phyloP scores from a whole-genome alignment of 2,888 invertebrate genomes.

The Phasia obesa region DNA sequence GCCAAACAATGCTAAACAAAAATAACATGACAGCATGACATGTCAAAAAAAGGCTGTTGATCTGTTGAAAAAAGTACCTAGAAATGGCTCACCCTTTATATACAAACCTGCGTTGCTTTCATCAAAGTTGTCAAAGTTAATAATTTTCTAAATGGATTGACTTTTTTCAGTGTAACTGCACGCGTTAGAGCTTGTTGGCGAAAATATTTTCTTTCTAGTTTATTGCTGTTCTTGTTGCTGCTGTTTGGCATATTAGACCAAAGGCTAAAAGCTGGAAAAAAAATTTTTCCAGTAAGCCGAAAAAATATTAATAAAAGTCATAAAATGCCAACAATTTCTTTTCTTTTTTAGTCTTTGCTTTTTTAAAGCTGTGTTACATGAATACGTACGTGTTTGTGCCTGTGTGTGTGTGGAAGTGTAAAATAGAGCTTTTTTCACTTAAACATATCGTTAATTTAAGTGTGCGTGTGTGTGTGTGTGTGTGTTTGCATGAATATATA shows the following conservation, averaged over 20 bases:
- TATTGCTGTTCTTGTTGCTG: constrained; percentile 7
- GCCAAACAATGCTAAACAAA: too few species aligned
- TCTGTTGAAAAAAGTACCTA: too few species aligned
- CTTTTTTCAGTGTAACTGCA: background rate
- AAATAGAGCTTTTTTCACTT: too few species aligned
- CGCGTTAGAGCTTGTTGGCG: background rate
- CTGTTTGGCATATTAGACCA: constrained; percentile 49
- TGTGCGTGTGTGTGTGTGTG: background rate
- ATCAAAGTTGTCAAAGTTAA: too few species aligned
- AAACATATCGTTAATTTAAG: background rate
- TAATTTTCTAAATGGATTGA: background rate
- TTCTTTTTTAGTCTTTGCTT: constrained; percentile 2
- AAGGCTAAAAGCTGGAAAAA: constrained; percentile 25
- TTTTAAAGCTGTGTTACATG: constrained; percentile 7
- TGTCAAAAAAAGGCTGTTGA: too few species aligned
- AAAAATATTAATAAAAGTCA: constrained; percentile 72
- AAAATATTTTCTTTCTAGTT: constrained; percentile 4
- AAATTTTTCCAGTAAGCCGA: constrained; percentile 13
- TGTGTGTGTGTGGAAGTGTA: background rate
- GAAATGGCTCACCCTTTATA: too few species aligned
- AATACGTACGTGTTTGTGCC: background rate
- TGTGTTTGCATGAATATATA: background rate
- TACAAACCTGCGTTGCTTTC: too few species aligned
- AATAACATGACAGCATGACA: too few species aligned
- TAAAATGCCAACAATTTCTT: constrained; percentile 68